Evolutionary conservation across 2,888 invertebrate species (phyloP).

Genomic region (Drosophila prolongata): DNA sequence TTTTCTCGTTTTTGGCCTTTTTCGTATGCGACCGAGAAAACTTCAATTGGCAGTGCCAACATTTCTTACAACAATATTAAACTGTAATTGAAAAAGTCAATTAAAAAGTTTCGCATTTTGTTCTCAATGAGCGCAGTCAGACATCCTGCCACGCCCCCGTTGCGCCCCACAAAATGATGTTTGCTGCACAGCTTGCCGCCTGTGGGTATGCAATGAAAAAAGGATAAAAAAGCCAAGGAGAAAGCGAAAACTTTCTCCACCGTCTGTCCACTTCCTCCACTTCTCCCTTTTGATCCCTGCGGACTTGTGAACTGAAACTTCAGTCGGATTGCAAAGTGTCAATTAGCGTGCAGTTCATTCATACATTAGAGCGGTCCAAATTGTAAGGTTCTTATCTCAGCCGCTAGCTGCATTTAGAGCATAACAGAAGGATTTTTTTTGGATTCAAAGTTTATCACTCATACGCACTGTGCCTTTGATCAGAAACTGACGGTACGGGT

Average conservation of each 20-base stretch:
- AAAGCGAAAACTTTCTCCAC: conserved; percentile 26
- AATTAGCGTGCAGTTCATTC: conserved; percentile 57
- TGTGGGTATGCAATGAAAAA: conserved; percentile 26
- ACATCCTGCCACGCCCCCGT: conserved; percentile 9
- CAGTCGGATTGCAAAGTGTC: conserved; percentile 57
- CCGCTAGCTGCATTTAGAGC: too few species aligned
- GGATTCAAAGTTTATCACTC: too few species aligned
- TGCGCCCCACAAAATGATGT: conserved; percentile 27
- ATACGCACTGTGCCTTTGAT: too few species aligned
- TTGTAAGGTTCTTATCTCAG: too few species aligned
- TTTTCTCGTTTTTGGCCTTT: conserved; percentile 12
- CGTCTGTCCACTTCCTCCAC: not conserved
- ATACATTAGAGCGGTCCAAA: not conserved
- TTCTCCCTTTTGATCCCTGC: conserved; percentile 1
- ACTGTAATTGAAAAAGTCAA: conserved; percentile 79
- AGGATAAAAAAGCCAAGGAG: conserved; percentile 1
- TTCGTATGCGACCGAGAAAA: conserved; percentile 46
- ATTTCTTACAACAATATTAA: conserved; percentile 75
- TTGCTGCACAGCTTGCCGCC: conserved; percentile 45
- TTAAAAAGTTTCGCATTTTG: conserved; percentile 74
- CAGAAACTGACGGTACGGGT: too few species aligned
- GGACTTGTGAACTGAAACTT: conserved; percentile 20
- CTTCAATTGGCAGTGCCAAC: conserved; percentile 70
- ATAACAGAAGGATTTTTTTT: too few species aligned
- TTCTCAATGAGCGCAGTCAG: conserved; percentile 51